These are phyloP conservation scores for Dicycla oo DNA, from an alignment of 2,888 invertebrate genomes.

Conservation along the genomic window DNA sequence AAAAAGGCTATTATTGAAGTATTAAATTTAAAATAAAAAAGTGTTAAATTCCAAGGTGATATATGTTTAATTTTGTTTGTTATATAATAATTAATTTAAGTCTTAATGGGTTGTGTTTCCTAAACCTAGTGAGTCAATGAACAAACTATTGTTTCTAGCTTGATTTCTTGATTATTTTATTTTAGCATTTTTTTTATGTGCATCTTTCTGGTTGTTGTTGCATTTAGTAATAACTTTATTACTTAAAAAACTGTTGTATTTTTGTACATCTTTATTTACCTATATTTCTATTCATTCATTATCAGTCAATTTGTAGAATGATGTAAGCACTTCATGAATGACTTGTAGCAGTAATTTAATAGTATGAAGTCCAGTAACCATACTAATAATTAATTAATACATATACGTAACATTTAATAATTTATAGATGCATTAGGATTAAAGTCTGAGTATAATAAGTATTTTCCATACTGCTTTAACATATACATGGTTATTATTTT, in stretches of 20 bases:
- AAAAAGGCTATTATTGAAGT: constrained; percentile 52
- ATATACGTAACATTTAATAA: constrained; percentile 19
- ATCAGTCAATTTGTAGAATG: constrained; percentile 25
- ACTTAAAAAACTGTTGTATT: constrained; percentile 38
- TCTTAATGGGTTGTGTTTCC: constrained; percentile 63
- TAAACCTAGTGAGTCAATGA: constrained; percentile 50
- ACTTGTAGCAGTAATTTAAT: constrained; percentile 7
- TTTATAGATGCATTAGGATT: constrained; percentile 37
- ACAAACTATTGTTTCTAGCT: constrained; percentile 51
- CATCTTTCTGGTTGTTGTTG: constrained; percentile 40
- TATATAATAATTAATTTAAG: constrained; percentile 23
- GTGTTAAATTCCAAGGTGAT: constrained; percentile 26
- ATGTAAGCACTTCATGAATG: constrained; percentile 20
- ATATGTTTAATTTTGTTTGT: constrained; percentile 39
- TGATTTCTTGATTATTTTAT: no score
- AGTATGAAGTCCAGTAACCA: constrained; percentile 22
- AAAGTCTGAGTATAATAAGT: constrained; percentile 58
- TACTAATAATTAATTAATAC: no score
- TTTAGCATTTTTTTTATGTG: constrained; percentile 20
- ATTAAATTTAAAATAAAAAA: constrained; percentile 17
- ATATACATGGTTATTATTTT: constrained; percentile 7
- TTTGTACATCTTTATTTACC: constrained; percentile 40
- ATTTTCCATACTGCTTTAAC: constrained; percentile 9
- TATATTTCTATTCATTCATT: constrained; percentile 15
- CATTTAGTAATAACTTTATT: constrained; percentile 35